Base-by-base conservation (phyloP, 1,140 invertebrate species). In the Venturia canescens region DNA sequence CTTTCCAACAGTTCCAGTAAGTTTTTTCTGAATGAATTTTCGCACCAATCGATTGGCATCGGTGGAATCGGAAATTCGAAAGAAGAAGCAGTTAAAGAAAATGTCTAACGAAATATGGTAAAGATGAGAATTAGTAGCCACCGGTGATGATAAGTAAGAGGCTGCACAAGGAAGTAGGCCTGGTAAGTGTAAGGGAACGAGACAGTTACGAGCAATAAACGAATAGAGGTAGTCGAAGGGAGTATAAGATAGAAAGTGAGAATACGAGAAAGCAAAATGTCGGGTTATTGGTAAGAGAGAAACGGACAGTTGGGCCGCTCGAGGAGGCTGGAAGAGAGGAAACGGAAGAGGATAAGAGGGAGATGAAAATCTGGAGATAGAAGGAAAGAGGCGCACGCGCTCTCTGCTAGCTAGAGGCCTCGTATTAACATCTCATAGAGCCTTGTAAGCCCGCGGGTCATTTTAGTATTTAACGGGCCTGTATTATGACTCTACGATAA, bases 341-440 rank as follows among this genome's bases (percentile, higher is more conserved):
- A 80, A 74, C 74, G 60, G 57, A 80, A 77, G 67, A 60, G 21
- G 66, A 23, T 27, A 13, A 31, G 18, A 21, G 67, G 16, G 27
- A 63, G 21, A 77, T 29, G 26, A 75, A 76, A 57, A 63, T 60
- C 67, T 26, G 44, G 60, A 80, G 38, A 71, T 34, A 70, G 26
- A 26, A 18, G 16, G 44, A 79, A 82, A 63, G 70, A 78, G 70
- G 81, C 69, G 79, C 44, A 44, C 72, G 53, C 76, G 74, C 76
- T 72, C 72, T 79, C 69, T 74, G 76, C 78, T 72, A 85, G 76
- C 82, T 48, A 74, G 44, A 29, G 71, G 78, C 79, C 48, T 82
- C 84, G 81, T 88, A 88, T 88, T 87, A 88, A 88, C 85, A 85
- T 88, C 85, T 88, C 86, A 81, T 83, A 86, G 82, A 77, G 70